Percentiles rank a stretch among this genome's conserved stretches.
Evolutionary conservation across 2,888 invertebrate species (phyloP).

Genomic region (Eupithecia dodoneata): DNA sequence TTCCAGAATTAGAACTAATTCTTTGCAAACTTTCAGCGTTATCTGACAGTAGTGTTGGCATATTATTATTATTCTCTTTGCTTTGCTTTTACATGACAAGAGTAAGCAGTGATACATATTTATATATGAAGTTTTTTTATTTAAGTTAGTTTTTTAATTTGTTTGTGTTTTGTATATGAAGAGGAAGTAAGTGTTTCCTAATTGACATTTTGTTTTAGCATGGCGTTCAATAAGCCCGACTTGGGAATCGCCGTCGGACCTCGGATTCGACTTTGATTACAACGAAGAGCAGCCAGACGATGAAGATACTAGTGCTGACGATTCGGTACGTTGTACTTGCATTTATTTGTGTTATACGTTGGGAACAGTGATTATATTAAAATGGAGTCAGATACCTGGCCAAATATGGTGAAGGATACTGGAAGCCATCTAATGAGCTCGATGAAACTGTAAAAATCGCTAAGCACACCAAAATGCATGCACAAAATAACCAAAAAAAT

Average conservation of each 20-base stretch:
- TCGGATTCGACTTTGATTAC: conserved; percentile 92
- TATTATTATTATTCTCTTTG: background rate
- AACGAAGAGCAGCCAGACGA: conserved; percentile 95
- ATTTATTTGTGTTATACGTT: background rate
- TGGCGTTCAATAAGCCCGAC: conserved; percentile 84
- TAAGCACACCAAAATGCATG: no score
- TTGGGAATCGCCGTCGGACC: conserved; percentile 91
- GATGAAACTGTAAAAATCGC: no score
- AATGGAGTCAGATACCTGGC: background rate
- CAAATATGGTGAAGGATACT: background rate
- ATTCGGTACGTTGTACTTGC: conserved; percentile 85
- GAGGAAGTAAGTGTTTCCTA: background rate
- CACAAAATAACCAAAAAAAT: no score
- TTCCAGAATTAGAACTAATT: background rate
- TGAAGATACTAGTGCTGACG: conserved; percentile 96
- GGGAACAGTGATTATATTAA: background rate
- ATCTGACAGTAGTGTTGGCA: background rate
- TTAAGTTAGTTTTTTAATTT: no score
- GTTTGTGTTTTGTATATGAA: background rate
- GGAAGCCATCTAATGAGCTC: background rate
- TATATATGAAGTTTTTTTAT: background rate
- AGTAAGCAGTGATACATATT: background rate
- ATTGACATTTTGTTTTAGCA: conserved; percentile 49
- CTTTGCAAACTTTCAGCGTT: background rate
- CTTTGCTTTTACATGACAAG: background rate